Base-by-base conservation (phyloP, 2,113 vertebrate species). In the Odontophorus gujanensis region DNA sequence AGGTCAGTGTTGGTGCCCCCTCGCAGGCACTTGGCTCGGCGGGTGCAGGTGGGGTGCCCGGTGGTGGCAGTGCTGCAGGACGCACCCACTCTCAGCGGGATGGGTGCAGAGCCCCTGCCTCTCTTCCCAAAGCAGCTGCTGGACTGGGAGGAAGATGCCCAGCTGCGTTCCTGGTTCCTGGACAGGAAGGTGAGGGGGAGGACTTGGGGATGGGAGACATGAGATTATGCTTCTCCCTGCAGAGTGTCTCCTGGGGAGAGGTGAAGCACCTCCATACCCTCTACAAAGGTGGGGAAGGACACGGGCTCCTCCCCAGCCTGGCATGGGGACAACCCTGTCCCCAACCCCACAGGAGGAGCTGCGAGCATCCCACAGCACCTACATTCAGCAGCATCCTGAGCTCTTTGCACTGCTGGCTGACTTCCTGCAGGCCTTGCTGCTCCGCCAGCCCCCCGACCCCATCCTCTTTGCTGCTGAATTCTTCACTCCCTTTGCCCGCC, bases 371-470 rank as follows among this genome's bases (percentile, higher is more conserved):
- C 98, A 99, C 19, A 36, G 62, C 32, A 94, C 95, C 5, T 99
- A 99, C 38, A 19, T 99, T 34, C 97, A 96, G 74, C 97, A 97
- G 42, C 98, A 99, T 83, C 99, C 99, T 0, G 99, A 99, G 85
- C 96, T 99, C 71, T 95, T 78, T 28, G 96, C 96, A 0, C 95
- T 99, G 19, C 65, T 99, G 73, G 97, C 98, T 1, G 98, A 99
- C 95, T 99, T 99, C 92, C 93, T 99, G 77, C 98, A 98, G 89
- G 98, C 98, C 50, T 86, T 99, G 81, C 96, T 99, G 32, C 85
- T 99, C n/a, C 98, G 93, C n/a, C 98, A 98, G 97, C 99, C 99
- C 2, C 63, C 88, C 0, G 97, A 99, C 14, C 96, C 98, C 24
- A 77, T 98, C 85, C 94, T 97, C 65, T 99, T 99, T 61, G 98